Evolutionary conservation across 2,113 vertebrate genomes (phyloP).

Genomic region (Corythaixoides concolor): DNA sequence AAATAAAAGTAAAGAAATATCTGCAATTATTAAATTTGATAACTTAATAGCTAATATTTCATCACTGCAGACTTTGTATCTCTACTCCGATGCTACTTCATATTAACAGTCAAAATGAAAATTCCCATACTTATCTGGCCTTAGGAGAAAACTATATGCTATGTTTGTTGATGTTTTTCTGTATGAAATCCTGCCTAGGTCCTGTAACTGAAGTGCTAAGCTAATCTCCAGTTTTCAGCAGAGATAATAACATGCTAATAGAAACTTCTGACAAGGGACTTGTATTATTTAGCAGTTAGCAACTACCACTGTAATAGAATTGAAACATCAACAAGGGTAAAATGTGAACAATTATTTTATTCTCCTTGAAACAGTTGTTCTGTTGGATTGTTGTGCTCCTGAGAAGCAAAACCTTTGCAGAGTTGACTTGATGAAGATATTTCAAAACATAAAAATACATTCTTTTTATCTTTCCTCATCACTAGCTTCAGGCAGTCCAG

Average conservation of each 20-base stretch:
- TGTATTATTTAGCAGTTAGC: slow-evolving; percentile 26
- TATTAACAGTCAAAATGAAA: background rate
- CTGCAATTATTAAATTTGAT: background rate
- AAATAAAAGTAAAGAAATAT: background rate
- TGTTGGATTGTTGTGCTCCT: background rate
- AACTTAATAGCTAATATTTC: background rate
- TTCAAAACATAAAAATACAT: background rate
- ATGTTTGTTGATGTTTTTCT: background rate
- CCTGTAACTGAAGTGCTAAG: background rate
- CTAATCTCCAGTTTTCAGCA: background rate
- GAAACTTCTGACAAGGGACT: slow-evolving; percentile 20
- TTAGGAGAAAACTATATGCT: background rate
- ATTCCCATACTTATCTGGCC: background rate
- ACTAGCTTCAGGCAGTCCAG: background rate
- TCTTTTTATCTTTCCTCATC: background rate
- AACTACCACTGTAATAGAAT: slow-evolving; percentile 6
- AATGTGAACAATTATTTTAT: background rate
- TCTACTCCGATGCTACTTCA: background rate
- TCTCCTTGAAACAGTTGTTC: background rate
- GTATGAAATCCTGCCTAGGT: background rate
- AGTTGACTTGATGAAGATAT: background rate
- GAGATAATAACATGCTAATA: background rate
- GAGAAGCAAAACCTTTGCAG: background rate
- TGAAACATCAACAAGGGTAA: slow-evolving; percentile 15
- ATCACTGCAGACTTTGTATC: background rate